These are phyloP conservation scores for mouse (Mus musculus) DNA, from an alignment of 2,113 vertebrate genomes.

Conservation along the genomic window GRCm39 chr4:63713001-63713500, in stretches of 20 bases:
- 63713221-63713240: background rate
- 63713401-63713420: no score
- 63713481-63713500: no score
- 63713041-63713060: background rate
- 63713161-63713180: background rate
- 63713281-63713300: background rate
- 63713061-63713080: background rate
- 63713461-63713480: no score
- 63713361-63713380: background rate
- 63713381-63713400: no score
- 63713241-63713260: background rate
- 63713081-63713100: background rate
- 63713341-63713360: background rate
- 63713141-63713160: background rate
- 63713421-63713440: no score
- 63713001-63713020: background rate
- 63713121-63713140: background rate
- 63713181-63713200: background rate
- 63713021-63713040: background rate
- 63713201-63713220: background rate
- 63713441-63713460: no score
- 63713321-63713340: background rate
- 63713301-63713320: background rate
- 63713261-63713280: background rate
- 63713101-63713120: slow-evolving; percentile 11